Base-by-base conservation (phyloP, 2,113 vertebrate species). In the Xiphophorus maculatus region DNA sequence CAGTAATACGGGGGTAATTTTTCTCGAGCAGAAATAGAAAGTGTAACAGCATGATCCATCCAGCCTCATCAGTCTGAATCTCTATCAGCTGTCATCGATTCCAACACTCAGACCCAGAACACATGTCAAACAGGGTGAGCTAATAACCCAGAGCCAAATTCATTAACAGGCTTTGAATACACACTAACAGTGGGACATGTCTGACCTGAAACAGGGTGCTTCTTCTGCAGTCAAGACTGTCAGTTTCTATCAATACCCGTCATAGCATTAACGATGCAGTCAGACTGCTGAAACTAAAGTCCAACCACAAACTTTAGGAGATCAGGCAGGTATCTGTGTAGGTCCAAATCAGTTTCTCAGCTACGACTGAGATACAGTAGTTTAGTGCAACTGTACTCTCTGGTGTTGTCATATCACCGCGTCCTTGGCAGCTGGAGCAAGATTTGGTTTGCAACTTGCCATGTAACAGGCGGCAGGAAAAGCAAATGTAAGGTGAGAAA, bases 121-220 rank as follows among this genome's bases (percentile, higher is more conserved):
- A 40, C 63, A n/a, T 40, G 66, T 48, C 66, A 76, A n/a, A 62
- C 22, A 61, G 33, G 32, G 51, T 42, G 29, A 35, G 22, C 17
- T 65, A 78, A 66, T 40, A 65, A 58, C 64, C 37, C 48, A 66
- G 5, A 14, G 68, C 68, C 17, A 71, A 33, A 66, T 70, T 44
- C 14, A 60, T 66, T 42, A 71, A 66, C 60, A 69, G 66, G 63
- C 51, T 30, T 33, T 44, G 35, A 78, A 78, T 51, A 71, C 37
- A 30, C 35, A 60, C 29, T 60, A 71, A 70, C 69, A 66, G 33
- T 40, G 15, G 40, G 63, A 78, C 48, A 37, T 61, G 69, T 61
- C 63, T 78, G 76, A 66, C 63, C 48, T 65, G 61, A 42, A 66
- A 42, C 51, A 13, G 61, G 5, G 63, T 5, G 14, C 37, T 19